phyloP scores from a whole-genome alignment of 2,888 invertebrate species.

The Macaria liturata region DNA sequence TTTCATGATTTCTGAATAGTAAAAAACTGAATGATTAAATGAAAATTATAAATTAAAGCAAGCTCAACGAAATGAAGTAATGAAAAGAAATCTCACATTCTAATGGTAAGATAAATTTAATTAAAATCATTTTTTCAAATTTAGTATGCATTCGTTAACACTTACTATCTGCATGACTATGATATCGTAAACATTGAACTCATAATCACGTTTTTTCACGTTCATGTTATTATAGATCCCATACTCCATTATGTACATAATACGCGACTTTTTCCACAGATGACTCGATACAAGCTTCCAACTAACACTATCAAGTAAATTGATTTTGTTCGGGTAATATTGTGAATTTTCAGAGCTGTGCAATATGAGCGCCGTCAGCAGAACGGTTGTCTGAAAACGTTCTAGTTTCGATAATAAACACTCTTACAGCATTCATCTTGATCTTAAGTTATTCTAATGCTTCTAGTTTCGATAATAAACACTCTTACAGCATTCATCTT shows the following conservation, averaged over 20 bases:
- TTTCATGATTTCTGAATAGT: too few relatives aligned
- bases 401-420: slow-evolving; percentile 40
- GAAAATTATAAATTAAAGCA: too few relatives aligned
- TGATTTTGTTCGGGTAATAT: slow-evolving; percentile 70
- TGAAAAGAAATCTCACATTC: too few relatives aligned
- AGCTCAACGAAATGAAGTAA: too few relatives aligned
- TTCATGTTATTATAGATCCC: slow-evolving; percentile 56
- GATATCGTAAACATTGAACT: slow-evolving; percentile 19
- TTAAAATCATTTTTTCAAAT: too few relatives aligned
- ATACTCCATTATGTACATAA: slow-evolving; percentile 51
- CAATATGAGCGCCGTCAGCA: slow-evolving; percentile 49
- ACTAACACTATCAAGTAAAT: slow-evolving; percentile 68
- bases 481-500: slow-evolving; percentile 40
- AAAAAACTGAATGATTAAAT: too few relatives aligned
- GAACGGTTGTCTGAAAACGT: slow-evolving; percentile 43
- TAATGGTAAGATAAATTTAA: too few relatives aligned
- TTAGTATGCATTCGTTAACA: slow-evolving; percentile 27
- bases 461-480: too few relatives aligned
- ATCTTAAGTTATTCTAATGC: slow-evolving; percentile 35
- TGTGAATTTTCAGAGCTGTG: slow-evolving; percentile 61
- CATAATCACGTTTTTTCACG: slow-evolving; percentile 51
- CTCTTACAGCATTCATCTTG: slow-evolving; percentile 39
- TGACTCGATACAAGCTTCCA: slow-evolving; percentile 52
- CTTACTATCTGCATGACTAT: slow-evolving; percentile 6
- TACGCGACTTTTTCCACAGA: slow-evolving; percentile 72